phyloP scores from a whole-genome alignment of 2,797 vertebrate species.

The Pampus argenteus region DNA sequence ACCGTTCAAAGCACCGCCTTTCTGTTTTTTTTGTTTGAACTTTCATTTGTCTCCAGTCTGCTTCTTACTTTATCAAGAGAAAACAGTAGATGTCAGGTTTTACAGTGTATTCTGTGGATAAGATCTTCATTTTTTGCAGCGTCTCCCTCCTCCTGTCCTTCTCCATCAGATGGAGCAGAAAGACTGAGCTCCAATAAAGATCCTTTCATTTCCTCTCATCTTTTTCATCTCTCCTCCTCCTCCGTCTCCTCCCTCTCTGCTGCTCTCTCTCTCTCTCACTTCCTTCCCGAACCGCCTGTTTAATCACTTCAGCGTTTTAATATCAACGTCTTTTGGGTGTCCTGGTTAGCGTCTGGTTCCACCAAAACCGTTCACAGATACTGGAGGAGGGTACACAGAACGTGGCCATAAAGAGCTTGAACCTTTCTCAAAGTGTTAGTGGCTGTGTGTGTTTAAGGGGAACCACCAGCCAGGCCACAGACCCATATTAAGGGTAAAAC shows the following conservation, averaged over 20 bases:
- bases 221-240: slow-evolving; percentile 78
- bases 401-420: no score
- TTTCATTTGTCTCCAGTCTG: no score
- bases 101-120: neutral
- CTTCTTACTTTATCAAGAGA: no score
- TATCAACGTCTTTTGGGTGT: neutral
- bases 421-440: no score
- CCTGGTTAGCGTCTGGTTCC: slow-evolving; percentile 9
- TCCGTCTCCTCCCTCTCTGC: slow-evolving; percentile 75
- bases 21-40: no score
- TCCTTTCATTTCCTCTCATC: slow-evolving; percentile 82
- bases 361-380: neutral
- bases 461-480: slow-evolving; percentile 37
- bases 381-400: neutral
- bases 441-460: slow-evolving; percentile 1
- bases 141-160: slow-evolving; percentile 20
- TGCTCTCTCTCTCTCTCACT: slow-evolving; percentile 71
- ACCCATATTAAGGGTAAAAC: slow-evolving; percentile 8
- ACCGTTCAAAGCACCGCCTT: no score
- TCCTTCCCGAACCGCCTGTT: slow-evolving; percentile 34
- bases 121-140: slow-evolving; percentile 16
- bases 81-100: neutral
- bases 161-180: slow-evolving; percentile 48
- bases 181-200: slow-evolving; percentile 57
- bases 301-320: slow-evolving; percentile 40